Evolutionary conservation across 2,797 vertebrate genomes (phyloP), one percentile per base, ranked within the genome.

Genomic region (Morelia viridis): DNA sequence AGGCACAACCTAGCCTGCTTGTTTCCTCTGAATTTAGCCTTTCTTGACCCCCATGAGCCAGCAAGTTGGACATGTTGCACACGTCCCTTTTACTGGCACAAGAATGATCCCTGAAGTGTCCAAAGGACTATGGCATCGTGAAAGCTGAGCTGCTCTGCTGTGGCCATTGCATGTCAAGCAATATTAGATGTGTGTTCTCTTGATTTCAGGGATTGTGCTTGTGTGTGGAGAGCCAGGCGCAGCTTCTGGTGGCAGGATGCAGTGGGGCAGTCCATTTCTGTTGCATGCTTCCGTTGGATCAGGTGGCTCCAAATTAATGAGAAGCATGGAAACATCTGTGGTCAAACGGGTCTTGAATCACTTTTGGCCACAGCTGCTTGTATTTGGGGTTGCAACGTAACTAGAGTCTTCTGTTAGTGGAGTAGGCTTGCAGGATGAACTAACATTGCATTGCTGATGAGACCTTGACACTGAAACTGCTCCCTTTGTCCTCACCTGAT

Each of bases 261-360:
- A 56, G 46, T 64, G 68, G 46, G 94, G 4, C 8, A 93, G 87
- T 28, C 19, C 7, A 17, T 94, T 89, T 87, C 11, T 90, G 0
- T 91, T 95, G 96, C 94, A 89, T 95, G 96, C 85, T 1, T 3
- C 88, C 93, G 93, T 94, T 89, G 71, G 95, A 41, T 17, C 93
- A 64, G 68, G 35, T 68, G 89, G 60, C 35, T 83, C 62, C 53
- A 88, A 88, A 90, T 91, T 95, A 88, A 87, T 57, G 71, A 86
- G 91, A 96, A 88, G 94, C 92, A 85, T 84, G 95, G 92, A 11
- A 0, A 60, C 92, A n/a, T 91, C 90, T 87, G 65, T 71, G 90
- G 89, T 88, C 87, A 56, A 89, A 90, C 92, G 84, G n/a, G 62
- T 89, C 92, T 95, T 87, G 5, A 93, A 91, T 94, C 90, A 91